Percentiles rank a stretch among this genome's conserved stretches.
These are phyloP conservation scores for Melipona beecheii DNA, from an alignment of 2,888 invertebrate genomes.

Conservation along the genomic window DNA sequence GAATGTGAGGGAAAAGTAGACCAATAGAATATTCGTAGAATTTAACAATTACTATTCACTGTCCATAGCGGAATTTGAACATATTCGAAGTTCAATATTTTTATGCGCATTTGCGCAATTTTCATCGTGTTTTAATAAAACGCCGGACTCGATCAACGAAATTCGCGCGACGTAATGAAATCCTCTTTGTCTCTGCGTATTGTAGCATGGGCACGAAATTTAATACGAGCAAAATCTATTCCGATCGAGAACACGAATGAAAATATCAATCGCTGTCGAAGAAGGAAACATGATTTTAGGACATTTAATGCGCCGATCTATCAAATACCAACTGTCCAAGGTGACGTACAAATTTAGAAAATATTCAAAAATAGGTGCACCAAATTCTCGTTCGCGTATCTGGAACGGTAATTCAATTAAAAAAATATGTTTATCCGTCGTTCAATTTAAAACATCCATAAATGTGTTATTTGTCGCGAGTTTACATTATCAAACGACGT, in stretches of 20 bases:
- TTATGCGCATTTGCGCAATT: background rate
- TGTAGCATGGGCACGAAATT: background rate
- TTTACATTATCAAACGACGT: background rate
- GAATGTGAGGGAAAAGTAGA: too few relatives aligned
- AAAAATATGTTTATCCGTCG: too few relatives aligned
- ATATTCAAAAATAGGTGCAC: background rate
- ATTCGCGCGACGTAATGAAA: background rate
- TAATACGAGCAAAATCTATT: background rate
- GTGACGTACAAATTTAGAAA: background rate
- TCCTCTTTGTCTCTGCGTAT: background rate
- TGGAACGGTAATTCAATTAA: background rate
- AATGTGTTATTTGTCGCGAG: background rate
- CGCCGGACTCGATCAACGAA: background rate
- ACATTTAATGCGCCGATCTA: background rate
- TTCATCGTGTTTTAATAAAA: background rate
- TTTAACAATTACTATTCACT: background rate
- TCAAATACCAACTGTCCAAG: background rate
- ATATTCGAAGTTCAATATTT: background rate
- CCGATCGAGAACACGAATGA: background rate
- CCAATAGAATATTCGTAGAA: background rate
- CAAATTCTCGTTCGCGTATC: background rate
- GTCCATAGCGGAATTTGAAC: background rate
- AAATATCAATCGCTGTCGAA: background rate
- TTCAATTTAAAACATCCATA: background rate
- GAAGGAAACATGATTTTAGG: background rate